Evolutionary conservation across 2,797 vertebrate species (phyloP), one percentile per base, ranked within the genome.

Genomic region (Toxotes lorentzi): DNA sequence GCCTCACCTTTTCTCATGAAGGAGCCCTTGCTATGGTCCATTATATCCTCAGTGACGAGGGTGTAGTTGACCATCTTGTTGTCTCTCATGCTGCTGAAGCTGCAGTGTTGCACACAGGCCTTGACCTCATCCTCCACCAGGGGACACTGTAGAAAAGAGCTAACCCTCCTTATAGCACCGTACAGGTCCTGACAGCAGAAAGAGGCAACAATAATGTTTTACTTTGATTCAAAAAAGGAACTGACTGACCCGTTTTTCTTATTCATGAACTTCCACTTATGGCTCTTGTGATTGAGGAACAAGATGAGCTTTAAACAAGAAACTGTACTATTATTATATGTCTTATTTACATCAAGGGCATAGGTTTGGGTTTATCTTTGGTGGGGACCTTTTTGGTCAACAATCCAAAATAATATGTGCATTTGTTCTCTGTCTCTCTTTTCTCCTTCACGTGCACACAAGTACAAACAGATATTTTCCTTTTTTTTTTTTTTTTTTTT

Each of bases 1-100:
- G 17, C 5, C 86, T 63, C 65, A 97, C 97, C 97, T 92, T 96
- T 97, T 69, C 97, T 94, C 95, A 98, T 95, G 93, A 98, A 98
- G 63, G 77, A 63, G 23, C 96, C 93, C 79, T 93, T 95, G 78
- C 80, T 95, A 54, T 96, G 95, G 89, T 98, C 95, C 85, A 98
- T 85, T 81, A 97, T 95, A 27, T 95, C 92, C 0, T 40, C 1
- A 2, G 95, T 54, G 19, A 97, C 17, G 0, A 95, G 93, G 0
- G 88, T 91, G 73, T 96, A 97, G 87, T 98, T 98, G 75, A 91
- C 89, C 96, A 96, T 96, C 68, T 72, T 7, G 70, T 97, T 98
- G 80, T 96, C 86, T 45, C 93, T 93, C 97, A 97, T 97, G 88
- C 73, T 80, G 0, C 78, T 77, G 70, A 98, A 98, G 79, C 84